Evolutionary conservation across 1,140 invertebrate species (phyloP).

Genomic region (Lasioglossum baleicum): DNA sequence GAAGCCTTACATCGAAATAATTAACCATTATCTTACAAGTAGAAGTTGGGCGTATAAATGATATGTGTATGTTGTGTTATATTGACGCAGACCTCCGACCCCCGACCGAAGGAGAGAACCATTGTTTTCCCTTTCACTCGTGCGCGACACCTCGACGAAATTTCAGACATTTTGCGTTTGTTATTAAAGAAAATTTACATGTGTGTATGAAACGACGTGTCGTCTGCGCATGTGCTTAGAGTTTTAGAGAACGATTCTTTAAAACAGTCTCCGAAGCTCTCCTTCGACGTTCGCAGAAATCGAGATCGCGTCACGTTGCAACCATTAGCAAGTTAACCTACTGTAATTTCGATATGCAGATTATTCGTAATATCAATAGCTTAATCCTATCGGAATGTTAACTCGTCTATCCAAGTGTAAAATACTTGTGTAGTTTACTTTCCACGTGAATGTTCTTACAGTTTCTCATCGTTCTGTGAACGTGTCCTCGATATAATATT

Average conservation of each 20-base stretch:
- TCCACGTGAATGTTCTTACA: constrained; percentile 49
- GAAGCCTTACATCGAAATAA: constrained; percentile 54
- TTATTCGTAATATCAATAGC: constrained; percentile 50
- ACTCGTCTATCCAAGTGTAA: constrained; percentile 53
- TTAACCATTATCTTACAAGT: constrained; percentile 64
- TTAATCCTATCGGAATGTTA: constrained; percentile 39
- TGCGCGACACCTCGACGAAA: neutral
- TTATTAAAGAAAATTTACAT: no score
- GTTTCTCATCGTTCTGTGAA: constrained; percentile 45
- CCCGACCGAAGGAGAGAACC: constrained; percentile 27
- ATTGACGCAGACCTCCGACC: constrained; percentile 12
- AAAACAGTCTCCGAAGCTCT: neutral
- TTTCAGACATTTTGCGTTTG: no score
- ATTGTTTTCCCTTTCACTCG: neutral
- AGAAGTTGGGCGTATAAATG: constrained; percentile 66
- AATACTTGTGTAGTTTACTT: constrained; percentile 60
- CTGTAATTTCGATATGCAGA: constrained; percentile 29
- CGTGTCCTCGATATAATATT: constrained; percentile 12
- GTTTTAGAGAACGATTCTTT: no score
- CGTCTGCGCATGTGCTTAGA: neutral
- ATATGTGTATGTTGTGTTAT: constrained; percentile 66
- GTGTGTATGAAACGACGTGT: no score
- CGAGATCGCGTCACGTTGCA: constrained; percentile 23
- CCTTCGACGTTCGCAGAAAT: constrained; percentile 32
- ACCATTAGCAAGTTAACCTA: constrained; percentile 27